phyloP scores from a whole-genome alignment of 2,797 vertebrate genomes.

The Limosa lapponica region DNA sequence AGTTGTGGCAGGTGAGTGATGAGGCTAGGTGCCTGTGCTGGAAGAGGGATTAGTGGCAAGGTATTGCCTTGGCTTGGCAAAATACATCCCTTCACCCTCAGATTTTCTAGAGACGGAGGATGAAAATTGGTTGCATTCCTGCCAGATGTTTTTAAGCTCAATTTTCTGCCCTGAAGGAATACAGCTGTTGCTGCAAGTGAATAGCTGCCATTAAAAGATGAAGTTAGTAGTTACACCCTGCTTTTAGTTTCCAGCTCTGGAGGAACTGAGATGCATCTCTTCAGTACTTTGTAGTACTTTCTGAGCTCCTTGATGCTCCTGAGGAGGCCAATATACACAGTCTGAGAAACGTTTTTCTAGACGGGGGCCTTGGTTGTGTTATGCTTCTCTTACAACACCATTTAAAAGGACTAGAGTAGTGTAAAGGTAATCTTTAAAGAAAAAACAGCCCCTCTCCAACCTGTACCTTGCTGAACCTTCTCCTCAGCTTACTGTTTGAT shows the following conservation, averaged over 20 bases:
- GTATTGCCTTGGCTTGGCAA: background rate
- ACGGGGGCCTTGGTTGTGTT: background rate
- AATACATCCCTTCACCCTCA: background rate
- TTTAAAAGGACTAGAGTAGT: background rate
- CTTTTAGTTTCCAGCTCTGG: background rate
- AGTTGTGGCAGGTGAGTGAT: background rate
- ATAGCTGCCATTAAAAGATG: conserved; percentile 3
- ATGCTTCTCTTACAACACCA: background rate
- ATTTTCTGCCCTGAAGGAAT: conserved; percentile 48
- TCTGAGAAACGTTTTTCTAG: background rate
- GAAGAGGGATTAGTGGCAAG: background rate
- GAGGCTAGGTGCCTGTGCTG: background rate
- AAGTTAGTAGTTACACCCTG: background rate
- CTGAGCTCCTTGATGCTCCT: background rate
- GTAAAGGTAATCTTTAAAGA: background rate
- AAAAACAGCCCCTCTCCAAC: background rate
- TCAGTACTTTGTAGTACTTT: background rate
- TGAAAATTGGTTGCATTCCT: background rate
- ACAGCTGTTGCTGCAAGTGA: conserved; percentile 49
- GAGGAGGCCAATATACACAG: background rate
- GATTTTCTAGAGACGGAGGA: background rate
- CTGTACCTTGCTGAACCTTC: background rate
- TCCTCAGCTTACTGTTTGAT: background rate
- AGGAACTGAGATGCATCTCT: background rate
- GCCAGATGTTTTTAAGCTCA: conserved; percentile 48